A percentile compares a stretch with the other conserved stretches of the same genome.
Conservation (phyloP, 2,113 vertebrate genomes). For the Prietella phreatophila region DNA sequence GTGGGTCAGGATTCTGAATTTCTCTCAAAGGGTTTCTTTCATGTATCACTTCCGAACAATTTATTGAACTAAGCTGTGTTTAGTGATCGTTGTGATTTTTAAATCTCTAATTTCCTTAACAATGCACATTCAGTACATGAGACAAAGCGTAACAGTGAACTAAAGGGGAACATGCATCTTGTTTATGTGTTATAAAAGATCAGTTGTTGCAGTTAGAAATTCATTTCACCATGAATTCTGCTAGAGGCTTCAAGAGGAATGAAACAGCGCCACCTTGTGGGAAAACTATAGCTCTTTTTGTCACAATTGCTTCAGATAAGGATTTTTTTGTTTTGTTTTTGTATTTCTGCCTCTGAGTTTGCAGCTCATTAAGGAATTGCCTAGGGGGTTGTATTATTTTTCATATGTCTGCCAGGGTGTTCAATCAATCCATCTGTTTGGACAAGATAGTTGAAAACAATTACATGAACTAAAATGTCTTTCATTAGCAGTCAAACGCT, state of each 20-base stretch:
- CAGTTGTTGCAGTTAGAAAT: background rate
- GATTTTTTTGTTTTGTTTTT: background rate
- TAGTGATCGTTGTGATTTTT: background rate
- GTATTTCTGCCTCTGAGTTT: background rate
- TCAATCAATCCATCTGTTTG: background rate
- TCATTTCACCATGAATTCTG: background rate
- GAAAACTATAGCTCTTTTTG: background rate
- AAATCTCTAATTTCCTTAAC: background rate
- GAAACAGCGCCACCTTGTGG: constrained; percentile 29
- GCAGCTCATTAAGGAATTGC: background rate
- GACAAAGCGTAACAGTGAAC: background rate
- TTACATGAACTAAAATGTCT: background rate
- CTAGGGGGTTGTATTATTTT: background rate
- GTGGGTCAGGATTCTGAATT: no score
- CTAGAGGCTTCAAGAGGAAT: background rate
- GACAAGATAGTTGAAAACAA: background rate
- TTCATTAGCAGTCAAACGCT: background rate
- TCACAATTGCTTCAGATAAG: background rate
- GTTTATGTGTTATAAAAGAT: background rate
- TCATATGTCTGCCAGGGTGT: background rate
- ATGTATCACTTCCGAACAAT: no score
- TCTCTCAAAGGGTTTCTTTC: no score
- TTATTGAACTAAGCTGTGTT: no score
- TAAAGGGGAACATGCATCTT: background rate
- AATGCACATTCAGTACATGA: background rate